Evolutionary conservation across 2,888 invertebrate genomes (phyloP), one percentile per base, ranked within the genome.

Genomic region (Andrena marginata): DNA sequence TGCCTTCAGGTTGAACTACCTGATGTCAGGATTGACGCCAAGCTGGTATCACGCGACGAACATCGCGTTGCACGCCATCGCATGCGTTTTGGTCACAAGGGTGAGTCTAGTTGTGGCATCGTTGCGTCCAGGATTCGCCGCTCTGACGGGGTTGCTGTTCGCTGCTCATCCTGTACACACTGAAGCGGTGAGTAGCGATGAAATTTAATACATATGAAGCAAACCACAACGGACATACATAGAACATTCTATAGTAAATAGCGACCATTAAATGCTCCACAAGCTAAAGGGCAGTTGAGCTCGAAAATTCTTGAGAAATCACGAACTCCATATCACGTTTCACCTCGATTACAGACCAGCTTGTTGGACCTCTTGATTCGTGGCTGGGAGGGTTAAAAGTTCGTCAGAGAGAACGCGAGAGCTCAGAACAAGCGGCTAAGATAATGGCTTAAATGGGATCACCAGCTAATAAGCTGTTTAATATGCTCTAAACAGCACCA

Each of bases 111-210:
- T 95, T n/a, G 96, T 97, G 68, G 97, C 96, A 64, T 95, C 96
- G 26, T 95, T 97, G 87, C 96, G 96, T 90, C 95, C 96, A 23
- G 96, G 96, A 59, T 97, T 97, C 88, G 96, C 97, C 5, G 96
- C 97, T 7, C 94, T 97, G 16, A 96, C 97, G 0, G 97, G 97
- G 23, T 94, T 97, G 60, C 94, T 98, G 88, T 98, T 98, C 92
- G 97, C 98, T 4, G 96, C 97, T 2, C 98, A 98, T 93, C 98
- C 98, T 29, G 96, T 98, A 84, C 98, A 98, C 94, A 97, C 98
- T 0, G 98, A 98, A 94, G 98, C 98, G 93, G 98, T 98, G 93
- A 97, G 97, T 96, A 72, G 72, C 65, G 20, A 51, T 13, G 13
- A 33, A 42, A 23, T 56, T 67, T 48, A 33, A 48, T 35, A 51